A percentile compares a stretch with the other conserved stretches of the same genome.
These are phyloP conservation scores for Merodon equestris DNA, from an alignment of 2,888 invertebrate genomes.

Conservation along the genomic window DNA sequence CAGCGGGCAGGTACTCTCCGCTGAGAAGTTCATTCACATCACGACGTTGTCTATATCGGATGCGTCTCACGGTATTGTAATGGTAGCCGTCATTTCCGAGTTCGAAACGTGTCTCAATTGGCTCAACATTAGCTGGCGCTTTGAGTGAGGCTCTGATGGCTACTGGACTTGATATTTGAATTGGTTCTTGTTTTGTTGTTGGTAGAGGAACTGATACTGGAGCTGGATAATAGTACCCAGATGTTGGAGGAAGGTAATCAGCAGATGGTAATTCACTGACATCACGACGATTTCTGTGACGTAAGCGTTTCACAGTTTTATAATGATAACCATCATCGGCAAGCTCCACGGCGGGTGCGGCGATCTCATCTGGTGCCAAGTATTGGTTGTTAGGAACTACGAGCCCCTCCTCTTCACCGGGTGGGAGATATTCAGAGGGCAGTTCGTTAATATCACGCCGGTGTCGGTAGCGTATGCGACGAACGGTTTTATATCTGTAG, in stretches of 20 bases:
- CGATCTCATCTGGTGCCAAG: conserved; percentile 3
- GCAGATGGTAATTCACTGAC: conserved; percentile 59
- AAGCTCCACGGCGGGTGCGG: conserved; percentile 15
- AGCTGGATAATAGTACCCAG: conserved; percentile 4
- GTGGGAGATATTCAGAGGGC: conserved; percentile 72
- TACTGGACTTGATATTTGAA: conserved; percentile 4
- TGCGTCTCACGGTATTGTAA: conserved; percentile 54
- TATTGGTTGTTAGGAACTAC: conserved; percentile 15
- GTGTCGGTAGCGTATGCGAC: conserved; percentile 68
- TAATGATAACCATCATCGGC: conserved; percentile 70
- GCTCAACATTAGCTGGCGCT: conserved; percentile 23
- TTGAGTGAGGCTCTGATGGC: conserved; percentile 8
- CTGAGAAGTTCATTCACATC: conserved; percentile 36
- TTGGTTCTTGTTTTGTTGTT: conserved; percentile 6
- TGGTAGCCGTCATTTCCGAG: conserved; percentile 57
- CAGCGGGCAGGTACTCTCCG: conserved; percentile 48
- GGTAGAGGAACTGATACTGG: neutral
- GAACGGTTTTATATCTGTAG: conserved; percentile 69
- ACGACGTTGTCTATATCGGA: conserved; percentile 48
- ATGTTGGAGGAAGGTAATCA: conserved; percentile 43
- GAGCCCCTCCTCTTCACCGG: neutral
- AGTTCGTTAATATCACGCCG: conserved; percentile 76
- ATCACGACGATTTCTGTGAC: conserved; percentile 68
- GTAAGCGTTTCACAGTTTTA: conserved; percentile 67
- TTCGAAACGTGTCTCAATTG: conserved; percentile 67